Conservation (phyloP, 2,888 invertebrate genomes). For the Anoplius nigerrimus region DNA sequence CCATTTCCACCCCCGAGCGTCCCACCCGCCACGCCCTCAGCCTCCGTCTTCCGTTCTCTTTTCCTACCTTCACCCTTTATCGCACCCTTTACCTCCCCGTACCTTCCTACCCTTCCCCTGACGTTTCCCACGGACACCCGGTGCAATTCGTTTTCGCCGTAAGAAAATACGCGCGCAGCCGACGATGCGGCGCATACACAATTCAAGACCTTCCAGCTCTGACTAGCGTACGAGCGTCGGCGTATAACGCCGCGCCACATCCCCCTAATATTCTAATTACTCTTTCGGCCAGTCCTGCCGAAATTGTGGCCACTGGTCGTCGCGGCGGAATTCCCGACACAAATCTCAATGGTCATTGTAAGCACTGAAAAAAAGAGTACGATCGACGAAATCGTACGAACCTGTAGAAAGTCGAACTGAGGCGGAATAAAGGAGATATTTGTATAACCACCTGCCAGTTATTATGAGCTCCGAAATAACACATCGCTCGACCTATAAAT, state of each 20-base stretch:
- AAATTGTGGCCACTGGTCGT: conserved; percentile 1
- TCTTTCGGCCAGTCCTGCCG: conserved; percentile 22
- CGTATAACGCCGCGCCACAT: background rate
- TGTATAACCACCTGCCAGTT: no score
- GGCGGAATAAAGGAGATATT: no score
- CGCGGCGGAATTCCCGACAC: background rate
- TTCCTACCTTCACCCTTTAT: background rate
- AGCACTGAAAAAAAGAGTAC: no score
- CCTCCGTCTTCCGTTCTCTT: background rate
- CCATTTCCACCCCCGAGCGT: background rate
- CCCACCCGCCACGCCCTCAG: no score
- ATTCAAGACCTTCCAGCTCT: conserved; percentile 36
- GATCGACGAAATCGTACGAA: no score
- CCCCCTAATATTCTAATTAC: conserved; percentile 44
- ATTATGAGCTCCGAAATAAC: no score
- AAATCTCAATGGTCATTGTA: no score
- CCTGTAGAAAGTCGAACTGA: no score
- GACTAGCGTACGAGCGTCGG: conserved; percentile 18
- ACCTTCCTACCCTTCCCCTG: background rate
- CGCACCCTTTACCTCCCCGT: background rate
- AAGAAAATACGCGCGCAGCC: conserved; percentile 24
- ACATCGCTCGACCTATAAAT: no score
- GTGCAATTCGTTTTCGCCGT: conserved; percentile 20
- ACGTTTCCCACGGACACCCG: background rate
- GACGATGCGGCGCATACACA: conserved; percentile 15